phyloP scores from a whole-genome alignment of 2,797 vertebrate species.

The Fringilla coelebs region DNA sequence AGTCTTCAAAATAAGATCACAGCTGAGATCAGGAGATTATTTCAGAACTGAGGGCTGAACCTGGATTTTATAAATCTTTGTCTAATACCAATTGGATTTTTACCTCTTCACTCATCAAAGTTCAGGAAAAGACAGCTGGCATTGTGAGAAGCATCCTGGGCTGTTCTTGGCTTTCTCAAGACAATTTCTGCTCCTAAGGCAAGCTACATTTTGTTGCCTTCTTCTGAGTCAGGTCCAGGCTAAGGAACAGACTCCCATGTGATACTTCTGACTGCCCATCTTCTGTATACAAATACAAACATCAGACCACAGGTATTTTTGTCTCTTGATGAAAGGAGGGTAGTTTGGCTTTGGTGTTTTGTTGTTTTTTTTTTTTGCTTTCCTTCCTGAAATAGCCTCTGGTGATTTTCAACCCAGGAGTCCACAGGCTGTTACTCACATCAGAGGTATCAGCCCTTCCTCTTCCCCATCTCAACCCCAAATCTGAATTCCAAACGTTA shows the following conservation, averaged over 20 bases:
- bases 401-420: neutral
- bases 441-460: neutral
- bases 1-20: neutral
- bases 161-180: neutral
- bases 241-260: neutral
- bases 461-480: neutral
- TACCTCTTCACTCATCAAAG: neutral
- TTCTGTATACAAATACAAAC: neutral
- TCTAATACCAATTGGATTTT: neutral
- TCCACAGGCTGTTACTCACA: neutral
- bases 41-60: neutral
- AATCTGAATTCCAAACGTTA: slow-evolving; percentile 38
- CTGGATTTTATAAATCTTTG: neutral
- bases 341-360: neutral
- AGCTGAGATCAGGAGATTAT: neutral
- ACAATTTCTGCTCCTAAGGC: neutral
- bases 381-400: slow-evolving; percentile 40
- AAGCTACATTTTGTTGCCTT: neutral
- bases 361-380: neutral
- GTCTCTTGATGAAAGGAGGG: neutral
- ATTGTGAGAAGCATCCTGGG: accelerated
- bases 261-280: neutral
- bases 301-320: neutral
- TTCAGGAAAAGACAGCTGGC: neutral
- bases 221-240: neutral